Evolutionary conservation across 2,113 vertebrate species (phyloP).

Genomic region (Sminthopsis crassicaudata): DNA sequence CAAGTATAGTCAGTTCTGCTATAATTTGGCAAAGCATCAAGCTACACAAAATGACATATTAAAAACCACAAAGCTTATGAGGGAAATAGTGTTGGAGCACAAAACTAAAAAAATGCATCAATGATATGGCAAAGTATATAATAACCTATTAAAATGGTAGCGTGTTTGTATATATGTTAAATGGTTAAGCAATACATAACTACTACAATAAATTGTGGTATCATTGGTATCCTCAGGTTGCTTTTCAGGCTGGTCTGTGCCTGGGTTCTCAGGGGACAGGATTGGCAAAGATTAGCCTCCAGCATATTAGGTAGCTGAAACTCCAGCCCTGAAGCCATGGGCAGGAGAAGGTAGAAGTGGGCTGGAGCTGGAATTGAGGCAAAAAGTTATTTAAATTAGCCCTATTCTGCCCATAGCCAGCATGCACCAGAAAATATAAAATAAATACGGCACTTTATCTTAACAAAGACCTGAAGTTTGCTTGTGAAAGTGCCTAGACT

Average conservation of each 20-base stretch:
- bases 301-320: neutral
- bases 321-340: neutral
- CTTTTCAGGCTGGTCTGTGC: neutral
- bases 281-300: neutral
- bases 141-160: neutral
- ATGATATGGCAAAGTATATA: neutral
- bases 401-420: neutral
- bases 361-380: accelerated
- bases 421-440: neutral
- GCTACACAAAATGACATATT: neutral
- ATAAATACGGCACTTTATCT: neutral
- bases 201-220: neutral
- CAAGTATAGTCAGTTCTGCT: neutral
- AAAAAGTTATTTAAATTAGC: neutral
- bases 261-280: neutral
- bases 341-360: neutral
- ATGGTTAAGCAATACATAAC: neutral
- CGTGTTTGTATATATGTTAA: neutral
- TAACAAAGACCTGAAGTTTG: neutral
- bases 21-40: neutral
- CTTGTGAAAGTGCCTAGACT: neutral
- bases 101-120: neutral
- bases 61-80: neutral
- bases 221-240: neutral
- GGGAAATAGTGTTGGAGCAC: neutral